Evolutionary conservation across 1,140 invertebrate genomes (phyloP), one percentile per base, ranked within the genome.

Genomic region (Delia radicum): DNA sequence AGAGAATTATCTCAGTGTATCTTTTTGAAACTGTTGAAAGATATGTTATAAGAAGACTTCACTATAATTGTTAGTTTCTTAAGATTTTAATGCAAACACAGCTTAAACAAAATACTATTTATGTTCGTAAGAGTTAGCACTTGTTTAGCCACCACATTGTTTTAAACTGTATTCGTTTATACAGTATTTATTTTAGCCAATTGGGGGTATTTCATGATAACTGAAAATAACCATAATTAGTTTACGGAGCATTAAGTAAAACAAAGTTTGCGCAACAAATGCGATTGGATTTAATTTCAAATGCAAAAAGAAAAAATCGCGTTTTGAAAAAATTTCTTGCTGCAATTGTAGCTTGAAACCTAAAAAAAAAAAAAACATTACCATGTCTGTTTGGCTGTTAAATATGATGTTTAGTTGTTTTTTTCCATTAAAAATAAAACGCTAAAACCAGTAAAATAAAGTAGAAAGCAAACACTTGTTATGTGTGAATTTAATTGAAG

Each of bases 401-500:
- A 55, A 55, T 55, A n/a, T 55, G 48, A 55, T 55, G 48, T 55
- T 55, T 55, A 18, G 5, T 21, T 55, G n/a, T 55, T 8, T 21
- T 18, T 55, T 18, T 55, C 21, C n/a, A n/a, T n/a, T n/a, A 42
- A 55, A 24, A 48, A 48, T 21, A 55, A 55, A 55, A 55, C 18
- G 18, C n/a, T 55, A 21, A 18, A 18, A 55, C n/a, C 48, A 55
- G 48, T 21, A 7, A 15, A 42, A 42, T 42, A 42, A 55, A 24
- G 18, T 55, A 55, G 48, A 55, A 55, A 55, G 48, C 48, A 55
- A 55, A 55, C 48, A 55, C 48, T 55, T 55, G 48, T 55, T 55
- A 55, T 55, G 48, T 55, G 48, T 55, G 48, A 55, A 55, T 55
- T 55, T 55, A 55, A 55, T 55, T 55, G 48, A 55, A 55, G 21